Evolutionary conservation across 2,113 vertebrate species (phyloP), one percentile per base, ranked within the genome.

Genomic region (Bagarius yarrelli): DNA sequence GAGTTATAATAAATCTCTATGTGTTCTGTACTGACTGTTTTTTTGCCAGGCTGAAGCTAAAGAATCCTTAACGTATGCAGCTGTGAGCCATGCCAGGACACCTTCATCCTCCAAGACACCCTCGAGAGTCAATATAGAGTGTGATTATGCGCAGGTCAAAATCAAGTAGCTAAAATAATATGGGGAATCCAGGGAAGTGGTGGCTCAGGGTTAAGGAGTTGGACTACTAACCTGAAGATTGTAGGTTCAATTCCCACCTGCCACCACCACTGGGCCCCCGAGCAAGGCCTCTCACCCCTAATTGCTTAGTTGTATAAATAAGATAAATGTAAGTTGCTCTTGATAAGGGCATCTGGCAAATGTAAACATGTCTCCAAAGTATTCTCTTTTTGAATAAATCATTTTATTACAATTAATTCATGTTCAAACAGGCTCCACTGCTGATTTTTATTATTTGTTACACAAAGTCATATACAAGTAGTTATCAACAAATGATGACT

Each of bases 71-170:
- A 52, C 12, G 27, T 78, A 78, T 78, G 5, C 44, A 32, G 0
- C 59, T 78, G 40, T 78, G 44, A 78, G 5, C 5, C 34, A 64
- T 63, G 32, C 44, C 8, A 11, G 53, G 44, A 78, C 40, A 44
- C 73, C 55, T 76, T 56, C 53, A 13, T 32, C 53, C 53, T 75
- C 55, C 34, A 61, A 15, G 27, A 12, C 5, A 27, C 27, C 5
- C 1, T 34, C 6, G 18, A 61, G n/a, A 47, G n/a, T 61, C n/a
- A 61, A 50, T n/a, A 18, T 25, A 5, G 44, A 59, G 13, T 57
- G 61, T 14, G n/a, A 76, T 60, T 76, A 76, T 21, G 8, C 57
- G 23, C 57, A 61, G 36, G 57, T 76, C 36, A 61, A 76, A 76
- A 19, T 64, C 21, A 3, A 34, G 11, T 64, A 19, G 32, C 61